phyloP scores from a whole-genome alignment of 2,113 vertebrate genomes.

The Laticauda laticaudata region DNA sequence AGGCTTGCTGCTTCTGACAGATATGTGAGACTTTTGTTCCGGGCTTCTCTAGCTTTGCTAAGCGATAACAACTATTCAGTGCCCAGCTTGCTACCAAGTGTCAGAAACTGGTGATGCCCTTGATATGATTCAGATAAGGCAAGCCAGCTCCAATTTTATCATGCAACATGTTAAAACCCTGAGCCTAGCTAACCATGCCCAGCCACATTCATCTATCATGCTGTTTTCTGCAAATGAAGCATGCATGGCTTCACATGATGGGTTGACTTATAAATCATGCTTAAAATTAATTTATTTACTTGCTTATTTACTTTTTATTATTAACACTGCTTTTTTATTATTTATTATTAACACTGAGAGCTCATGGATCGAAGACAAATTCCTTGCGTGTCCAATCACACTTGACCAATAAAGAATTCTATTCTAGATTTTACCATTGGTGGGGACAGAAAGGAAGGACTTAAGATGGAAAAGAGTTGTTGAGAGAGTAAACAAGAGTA shows the following conservation, averaged over 20 bases:
- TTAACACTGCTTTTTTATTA: too few relatives aligned
- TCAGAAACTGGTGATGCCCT: not conserved
- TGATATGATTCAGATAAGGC: not conserved
- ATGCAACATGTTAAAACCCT: not conserved
- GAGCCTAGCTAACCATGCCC: not conserved
- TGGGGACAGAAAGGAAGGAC: too few relatives aligned
- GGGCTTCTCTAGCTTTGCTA: not conserved
- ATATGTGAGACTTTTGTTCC: not conserved
- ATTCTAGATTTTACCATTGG: too few relatives aligned
- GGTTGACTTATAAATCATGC: not conserved
- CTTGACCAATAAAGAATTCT: too few relatives aligned
- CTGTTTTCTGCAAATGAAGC: not conserved
- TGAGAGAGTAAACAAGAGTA: too few relatives aligned
- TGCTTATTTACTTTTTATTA: too few relatives aligned
- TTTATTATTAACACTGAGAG: too few relatives aligned
- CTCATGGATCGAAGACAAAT: too few relatives aligned
- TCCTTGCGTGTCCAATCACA: too few relatives aligned
- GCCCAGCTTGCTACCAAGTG: not conserved
- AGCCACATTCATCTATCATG: not conserved
- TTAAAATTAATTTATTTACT: not conserved
- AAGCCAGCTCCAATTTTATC: not conserved
- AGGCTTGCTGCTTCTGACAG: rapidly evolving
- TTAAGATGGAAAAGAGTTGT: too few relatives aligned
- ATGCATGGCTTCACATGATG: not conserved
- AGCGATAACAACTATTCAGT: not conserved